A percentile compares a stretch with the other conserved stretches of the same genome.
Conservation (phyloP, 92 coral and sea anemone species). For the Paramuricea clavata region DNA sequence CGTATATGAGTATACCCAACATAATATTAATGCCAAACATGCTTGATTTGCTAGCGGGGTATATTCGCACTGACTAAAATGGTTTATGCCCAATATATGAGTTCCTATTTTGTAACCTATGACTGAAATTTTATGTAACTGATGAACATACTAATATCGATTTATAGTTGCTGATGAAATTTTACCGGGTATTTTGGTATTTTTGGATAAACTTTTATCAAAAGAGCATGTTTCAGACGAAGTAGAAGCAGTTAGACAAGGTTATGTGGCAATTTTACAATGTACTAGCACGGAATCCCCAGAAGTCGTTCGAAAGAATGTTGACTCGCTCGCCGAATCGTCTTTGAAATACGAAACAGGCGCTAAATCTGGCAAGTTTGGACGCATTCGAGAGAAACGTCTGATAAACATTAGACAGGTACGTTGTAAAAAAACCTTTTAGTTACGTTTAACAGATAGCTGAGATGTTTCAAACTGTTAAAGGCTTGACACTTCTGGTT, state of each 20-base stretch:
- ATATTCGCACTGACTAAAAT: constrained; percentile 29
- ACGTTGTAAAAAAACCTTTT: not conserved
- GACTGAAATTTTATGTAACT: constrained; percentile 2
- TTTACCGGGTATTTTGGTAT: constrained; percentile 84
- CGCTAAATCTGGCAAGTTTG: constrained; percentile 25
- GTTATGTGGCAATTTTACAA: constrained; percentile 73
- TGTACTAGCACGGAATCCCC: constrained; percentile 47
- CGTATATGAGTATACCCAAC: not conserved
- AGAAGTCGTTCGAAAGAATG: not conserved
- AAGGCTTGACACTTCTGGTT: not conserved
- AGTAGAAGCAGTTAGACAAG: constrained; percentile 73
- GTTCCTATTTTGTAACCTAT: constrained; percentile 19
- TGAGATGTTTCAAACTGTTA: not conserved
- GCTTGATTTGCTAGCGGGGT: not conserved
- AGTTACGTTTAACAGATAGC: not conserved
- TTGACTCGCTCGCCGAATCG: not conserved
- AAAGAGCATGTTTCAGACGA: constrained; percentile 78
- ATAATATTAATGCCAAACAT: not conserved
- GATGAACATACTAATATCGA: constrained; percentile 7
- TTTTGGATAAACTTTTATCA: constrained; percentile 76
- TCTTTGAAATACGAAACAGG: constrained; percentile 18
- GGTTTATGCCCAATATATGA: constrained; percentile 27
- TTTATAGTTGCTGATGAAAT: constrained; percentile 77
- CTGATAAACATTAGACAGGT: constrained; percentile 43
- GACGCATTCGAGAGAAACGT: constrained; percentile 26